These are phyloP conservation scores for Cisticola juncidis DNA, from an alignment of 2,113 vertebrate genomes.

Conservation along the genomic window DNA sequence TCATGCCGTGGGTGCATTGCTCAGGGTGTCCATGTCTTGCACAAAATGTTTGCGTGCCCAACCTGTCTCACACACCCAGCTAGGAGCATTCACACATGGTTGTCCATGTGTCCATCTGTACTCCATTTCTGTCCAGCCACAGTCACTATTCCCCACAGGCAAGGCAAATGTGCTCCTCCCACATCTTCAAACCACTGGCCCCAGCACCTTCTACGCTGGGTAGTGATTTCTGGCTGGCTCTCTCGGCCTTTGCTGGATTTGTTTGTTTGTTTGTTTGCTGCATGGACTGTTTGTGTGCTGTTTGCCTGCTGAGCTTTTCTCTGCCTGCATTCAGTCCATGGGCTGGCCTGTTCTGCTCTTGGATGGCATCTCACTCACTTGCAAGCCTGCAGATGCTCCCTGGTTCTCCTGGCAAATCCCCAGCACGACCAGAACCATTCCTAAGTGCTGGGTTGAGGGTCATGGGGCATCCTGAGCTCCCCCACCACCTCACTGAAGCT, in stretches of 20 bases:
- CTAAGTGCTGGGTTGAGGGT: not conserved
- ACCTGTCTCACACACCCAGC: not conserved
- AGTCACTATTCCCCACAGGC: not conserved
- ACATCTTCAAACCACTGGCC: not conserved
- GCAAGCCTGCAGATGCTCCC: not conserved
- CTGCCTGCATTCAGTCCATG: not conserved
- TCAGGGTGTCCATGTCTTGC: rapidly evolving
- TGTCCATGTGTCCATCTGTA: not conserved
- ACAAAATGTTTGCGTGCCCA: not conserved
- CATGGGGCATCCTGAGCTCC: not conserved
- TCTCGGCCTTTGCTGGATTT: not conserved
- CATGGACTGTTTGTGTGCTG: not conserved
- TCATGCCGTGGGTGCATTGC: rapidly evolving
- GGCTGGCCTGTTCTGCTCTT: not conserved
- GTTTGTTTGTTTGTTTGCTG: slow-evolving; percentile 43
- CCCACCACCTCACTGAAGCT: not conserved
- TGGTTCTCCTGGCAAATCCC: not conserved
- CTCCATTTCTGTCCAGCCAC: not conserved
- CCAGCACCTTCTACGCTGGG: not conserved
- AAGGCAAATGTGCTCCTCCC: not conserved
- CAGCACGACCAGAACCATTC: rapidly evolving
- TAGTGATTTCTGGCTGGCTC: not conserved
- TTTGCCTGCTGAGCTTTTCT: slow-evolving; percentile 64
- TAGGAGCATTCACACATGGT: rapidly evolving
- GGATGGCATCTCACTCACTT: not conserved